Evolutionary conservation across 2,113 vertebrate genomes (phyloP), one percentile per base, ranked within the genome.

Genomic region (Aspiorhynchus laticeps): DNA sequence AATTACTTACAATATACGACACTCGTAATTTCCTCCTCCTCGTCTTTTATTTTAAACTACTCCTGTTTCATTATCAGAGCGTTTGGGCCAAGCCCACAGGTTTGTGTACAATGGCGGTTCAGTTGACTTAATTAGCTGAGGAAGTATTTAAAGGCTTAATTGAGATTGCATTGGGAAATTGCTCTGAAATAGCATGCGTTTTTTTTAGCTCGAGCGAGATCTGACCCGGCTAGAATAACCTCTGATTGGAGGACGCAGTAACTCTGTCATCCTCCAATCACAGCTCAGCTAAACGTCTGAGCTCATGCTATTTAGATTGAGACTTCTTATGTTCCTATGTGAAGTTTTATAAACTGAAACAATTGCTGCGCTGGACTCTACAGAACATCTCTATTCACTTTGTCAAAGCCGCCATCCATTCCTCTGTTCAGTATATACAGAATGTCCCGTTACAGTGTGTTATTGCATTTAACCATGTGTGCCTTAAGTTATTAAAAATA

Each of bases 131-230:
- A 97, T 98, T 96, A 97, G 94, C 93, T 92, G 91, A 95, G 98
- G 97, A 99, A 98, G 97, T 95, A 95, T 98, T 99, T 98, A 97
- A 94, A 91, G 94, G 93, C 94, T 95, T 97, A 97, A 97, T 97
- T 96, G 96, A 98, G 97, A 97, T 98, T 97, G 96, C 94, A 85
- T 91, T 87, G 94, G 94, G 95, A 97, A 98, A 98, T 98, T 97
- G 94, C 96, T 94, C 95, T 86, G 48, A 95, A 96, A 95, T 97
- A 87, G 91, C 92, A 89, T 93, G 93, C 91, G 92, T 91, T 92
- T 84, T 94, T 56, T 7, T 76, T 59, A 33, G 91, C 90, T 89
- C 73, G 91, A 93, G 91, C 92, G 21, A 59, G 56, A 59, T 59
- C 56, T 59, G 7, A 59, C 19, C 46, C 46, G n/a, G 46, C 46